These are phyloP conservation scores for Silurus glanis DNA, from an alignment of 2,113 vertebrate genomes.

Conservation along the genomic window DNA sequence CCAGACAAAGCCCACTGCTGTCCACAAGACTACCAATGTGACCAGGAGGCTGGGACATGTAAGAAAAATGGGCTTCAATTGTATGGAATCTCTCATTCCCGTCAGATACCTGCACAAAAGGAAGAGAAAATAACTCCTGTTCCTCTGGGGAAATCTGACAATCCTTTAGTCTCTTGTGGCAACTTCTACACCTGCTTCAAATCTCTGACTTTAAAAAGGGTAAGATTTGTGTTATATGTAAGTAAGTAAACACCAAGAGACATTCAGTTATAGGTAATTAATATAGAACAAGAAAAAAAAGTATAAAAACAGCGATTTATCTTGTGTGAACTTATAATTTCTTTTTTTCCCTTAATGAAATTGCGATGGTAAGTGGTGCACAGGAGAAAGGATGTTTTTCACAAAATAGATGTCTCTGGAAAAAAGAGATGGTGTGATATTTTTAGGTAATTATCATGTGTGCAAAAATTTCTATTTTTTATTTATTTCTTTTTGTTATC, in stretches of 20 bases:
- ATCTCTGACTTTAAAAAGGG: background rate
- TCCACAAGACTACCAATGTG: conserved; percentile 62
- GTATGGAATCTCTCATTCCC: conserved; percentile 49
- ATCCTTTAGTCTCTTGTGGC: conserved; percentile 55
- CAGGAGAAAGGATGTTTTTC: too few species aligned
- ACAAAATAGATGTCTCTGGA: too few species aligned
- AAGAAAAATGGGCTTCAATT: conserved; percentile 49
- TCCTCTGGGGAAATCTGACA: conserved; percentile 4
- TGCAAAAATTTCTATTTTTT: too few species aligned
- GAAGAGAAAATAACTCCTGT: background rate
- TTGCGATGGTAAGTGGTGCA: too few species aligned
- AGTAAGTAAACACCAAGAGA: background rate
- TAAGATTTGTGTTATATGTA: background rate
- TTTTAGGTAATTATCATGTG: too few species aligned
- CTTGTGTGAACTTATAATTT: too few species aligned
- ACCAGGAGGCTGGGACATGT: conserved; percentile 54
- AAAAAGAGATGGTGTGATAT: too few species aligned
- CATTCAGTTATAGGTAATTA: background rate
- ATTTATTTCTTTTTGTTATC: too few species aligned
- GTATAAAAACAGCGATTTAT: too few species aligned
- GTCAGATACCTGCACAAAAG: conserved; percentile 52
- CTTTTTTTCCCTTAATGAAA: too few species aligned
- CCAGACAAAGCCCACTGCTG: conserved; percentile 69
- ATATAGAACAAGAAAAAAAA: background rate
- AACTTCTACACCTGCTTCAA: conserved; percentile 5